Conservation (phyloP, 2,113 vertebrate genomes). For the Smithornis capensis region DNA sequence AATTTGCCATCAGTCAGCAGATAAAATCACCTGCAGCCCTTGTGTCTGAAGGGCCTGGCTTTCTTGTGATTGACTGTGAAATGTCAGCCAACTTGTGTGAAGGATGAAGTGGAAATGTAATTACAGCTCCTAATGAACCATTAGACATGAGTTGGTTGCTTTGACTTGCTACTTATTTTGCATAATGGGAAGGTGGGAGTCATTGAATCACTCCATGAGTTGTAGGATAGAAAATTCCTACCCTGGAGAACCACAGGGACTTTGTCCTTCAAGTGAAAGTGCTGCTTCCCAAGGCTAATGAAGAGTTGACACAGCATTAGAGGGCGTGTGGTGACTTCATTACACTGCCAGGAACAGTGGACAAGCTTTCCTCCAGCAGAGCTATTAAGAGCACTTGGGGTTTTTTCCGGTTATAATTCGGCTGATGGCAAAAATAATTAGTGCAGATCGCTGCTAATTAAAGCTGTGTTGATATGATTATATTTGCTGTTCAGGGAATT, state of each 20-base stretch:
- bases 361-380: not conserved
- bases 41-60: not conserved
- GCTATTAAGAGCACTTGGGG: not conserved
- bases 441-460: conserved; percentile 35
- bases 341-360: not conserved
- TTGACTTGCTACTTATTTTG: not conserved
- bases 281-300: not conserved
- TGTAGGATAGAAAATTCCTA: not conserved
- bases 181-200: not conserved
- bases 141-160: conserved; percentile 2
- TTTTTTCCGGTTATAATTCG: conserved; percentile 13
- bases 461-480: conserved; percentile 45
- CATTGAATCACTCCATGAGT: not conserved
- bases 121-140: conserved; percentile 30
- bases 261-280: not conserved
- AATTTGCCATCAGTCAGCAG: not conserved
- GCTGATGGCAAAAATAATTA: conserved; percentile 35
- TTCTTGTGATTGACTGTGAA: not conserved
- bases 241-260: not conserved
- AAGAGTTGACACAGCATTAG: conserved; percentile 37
- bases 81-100: not conserved
- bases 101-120: conserved; percentile 10
- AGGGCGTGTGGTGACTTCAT: conserved; percentile 55
- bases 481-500: conserved; percentile 44
- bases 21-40: not conserved